phyloP scores from a whole-genome alignment of 2,797 vertebrate species.

The Merluccius polli region DNA sequence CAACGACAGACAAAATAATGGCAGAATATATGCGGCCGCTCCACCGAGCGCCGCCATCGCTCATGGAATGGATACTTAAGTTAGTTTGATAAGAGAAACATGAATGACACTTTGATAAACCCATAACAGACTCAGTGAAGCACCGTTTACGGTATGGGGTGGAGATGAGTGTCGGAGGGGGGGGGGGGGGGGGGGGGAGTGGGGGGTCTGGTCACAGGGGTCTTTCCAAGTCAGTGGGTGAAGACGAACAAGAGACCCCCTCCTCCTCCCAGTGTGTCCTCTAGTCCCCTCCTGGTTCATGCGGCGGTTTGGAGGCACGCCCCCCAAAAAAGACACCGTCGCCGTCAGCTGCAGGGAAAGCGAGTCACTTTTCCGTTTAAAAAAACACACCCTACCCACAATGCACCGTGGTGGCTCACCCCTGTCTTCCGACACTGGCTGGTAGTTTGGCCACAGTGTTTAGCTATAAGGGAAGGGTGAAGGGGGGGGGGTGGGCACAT shows the following conservation, averaged over 20 bases:
- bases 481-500: constrained; percentile 45
- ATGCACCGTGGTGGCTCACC: constrained; percentile 44
- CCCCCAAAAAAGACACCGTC: background rate
- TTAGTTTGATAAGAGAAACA: constrained; percentile 16
- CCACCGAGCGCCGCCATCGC: constrained; percentile 1
- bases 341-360: constrained; percentile 27
- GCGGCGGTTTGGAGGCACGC: constrained; percentile 17
- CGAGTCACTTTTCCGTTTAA: constrained; percentile 27
- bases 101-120: background rate
- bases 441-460: constrained; percentile 58
- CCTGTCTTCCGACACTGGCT: constrained; percentile 50
- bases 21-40: background rate
- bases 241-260: background rate
- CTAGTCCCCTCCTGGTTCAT: background rate
- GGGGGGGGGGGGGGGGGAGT: constrained; percentile 11
- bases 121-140: background rate
- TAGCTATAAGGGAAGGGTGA: constrained; percentile 49
- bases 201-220: background rate
- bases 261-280: background rate
- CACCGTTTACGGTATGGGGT: constrained; percentile 3
- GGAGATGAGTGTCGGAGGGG: background rate
- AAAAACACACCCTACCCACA: constrained; percentile 42
- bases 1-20: background rate
- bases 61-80: constrained; percentile 26
- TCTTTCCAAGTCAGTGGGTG: background rate